Percentiles rank a stretch among this genome's conserved stretches.
Evolutionary conservation across 2,797 vertebrate genomes (phyloP).

Genomic region (Toxotes lorentzi): DNA sequence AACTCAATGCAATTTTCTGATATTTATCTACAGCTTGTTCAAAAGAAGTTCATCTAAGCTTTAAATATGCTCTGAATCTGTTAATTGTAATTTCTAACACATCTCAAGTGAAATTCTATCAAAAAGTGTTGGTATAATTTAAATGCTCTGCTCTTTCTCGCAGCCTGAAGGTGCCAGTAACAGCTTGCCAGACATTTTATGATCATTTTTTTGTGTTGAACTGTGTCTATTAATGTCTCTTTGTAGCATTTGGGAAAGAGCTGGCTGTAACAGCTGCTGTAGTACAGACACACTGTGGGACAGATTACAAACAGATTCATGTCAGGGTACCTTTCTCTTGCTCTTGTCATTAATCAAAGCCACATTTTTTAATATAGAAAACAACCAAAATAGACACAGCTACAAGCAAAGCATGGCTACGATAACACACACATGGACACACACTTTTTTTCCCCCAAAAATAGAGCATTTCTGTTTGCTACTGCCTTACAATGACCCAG

Average conservation of each 20-base stretch:
- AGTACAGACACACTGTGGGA: slow-evolving; percentile 30
- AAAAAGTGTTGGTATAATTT: neutral
- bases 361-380: slow-evolving; percentile 40
- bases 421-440: neutral
- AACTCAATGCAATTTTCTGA: neutral
- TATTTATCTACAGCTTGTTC: neutral
- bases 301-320: slow-evolving; percentile 33
- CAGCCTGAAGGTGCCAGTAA: slow-evolving; percentile 15
- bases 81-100: neutral
- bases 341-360: slow-evolving; percentile 33
- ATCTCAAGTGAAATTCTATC: neutral
- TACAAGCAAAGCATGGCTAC: slow-evolving; percentile 32
- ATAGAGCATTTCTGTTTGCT: neutral
- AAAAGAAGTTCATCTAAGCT: neutral
- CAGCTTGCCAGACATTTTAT: slow-evolving; percentile 32
- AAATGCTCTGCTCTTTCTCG: neutral
- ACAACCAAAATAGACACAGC: slow-evolving; percentile 7
- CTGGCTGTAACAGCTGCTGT: slow-evolving; percentile 40
- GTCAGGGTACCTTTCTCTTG: slow-evolving; percentile 13
- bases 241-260: slow-evolving; percentile 30
- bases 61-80: neutral
- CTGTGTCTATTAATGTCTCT: slow-evolving; percentile 18
- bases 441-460: neutral
- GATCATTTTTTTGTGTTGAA: slow-evolving; percentile 9
- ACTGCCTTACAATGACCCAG: neutral